phyloP scores from a whole-genome alignment of 1,140 invertebrate species.

The Conopomorpha cramerella region DNA sequence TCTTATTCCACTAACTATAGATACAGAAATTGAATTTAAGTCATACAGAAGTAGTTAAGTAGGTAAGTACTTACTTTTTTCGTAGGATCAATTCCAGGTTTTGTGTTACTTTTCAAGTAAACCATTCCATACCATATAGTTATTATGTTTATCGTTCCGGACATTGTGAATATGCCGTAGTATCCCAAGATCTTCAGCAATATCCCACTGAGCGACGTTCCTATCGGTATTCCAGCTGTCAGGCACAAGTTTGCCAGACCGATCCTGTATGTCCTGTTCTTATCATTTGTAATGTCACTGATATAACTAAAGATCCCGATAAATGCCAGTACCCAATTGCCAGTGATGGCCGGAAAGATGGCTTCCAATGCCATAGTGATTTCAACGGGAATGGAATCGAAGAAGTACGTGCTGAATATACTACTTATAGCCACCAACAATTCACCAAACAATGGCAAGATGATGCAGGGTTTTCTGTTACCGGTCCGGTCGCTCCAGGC shows the following conservation, averaged over 20 bases:
- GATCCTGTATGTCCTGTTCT: slow-evolving; percentile 60
- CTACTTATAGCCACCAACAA: slow-evolving; percentile 45
- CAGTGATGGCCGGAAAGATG: slow-evolving; percentile 59
- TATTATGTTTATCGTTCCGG: slow-evolving; percentile 28
- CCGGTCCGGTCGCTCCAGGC: slow-evolving; percentile 66
- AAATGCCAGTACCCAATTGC: slow-evolving; percentile 59
- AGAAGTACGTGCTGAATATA: slow-evolving; percentile 59
- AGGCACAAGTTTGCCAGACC: slow-evolving; percentile 62
- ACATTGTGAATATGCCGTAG: slow-evolving; percentile 49
- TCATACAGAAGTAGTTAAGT: neutral
- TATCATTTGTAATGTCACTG: slow-evolving; percentile 59
- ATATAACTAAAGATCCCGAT: slow-evolving; percentile 65
- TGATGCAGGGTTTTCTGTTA: slow-evolving; percentile 63
- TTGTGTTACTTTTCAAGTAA: slow-evolving; percentile 34
- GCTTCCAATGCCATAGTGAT: slow-evolving; percentile 59
- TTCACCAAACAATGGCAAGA: slow-evolving; percentile 62
- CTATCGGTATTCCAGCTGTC: slow-evolving; percentile 48
- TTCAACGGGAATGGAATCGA: slow-evolving; percentile 56
- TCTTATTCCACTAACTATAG: neutral
- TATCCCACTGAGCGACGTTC: slow-evolving; percentile 49
- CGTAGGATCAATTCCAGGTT: slow-evolving; percentile 13
- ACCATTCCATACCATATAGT: slow-evolving; percentile 37
- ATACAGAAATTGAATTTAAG: neutral
- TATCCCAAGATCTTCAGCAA: slow-evolving; percentile 44
- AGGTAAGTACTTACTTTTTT: slow-evolving; percentile 22